phyloP scores from a whole-genome alignment of 2,888 invertebrate species.

The Scaptodrosophila latifasciaeformis region DNA sequence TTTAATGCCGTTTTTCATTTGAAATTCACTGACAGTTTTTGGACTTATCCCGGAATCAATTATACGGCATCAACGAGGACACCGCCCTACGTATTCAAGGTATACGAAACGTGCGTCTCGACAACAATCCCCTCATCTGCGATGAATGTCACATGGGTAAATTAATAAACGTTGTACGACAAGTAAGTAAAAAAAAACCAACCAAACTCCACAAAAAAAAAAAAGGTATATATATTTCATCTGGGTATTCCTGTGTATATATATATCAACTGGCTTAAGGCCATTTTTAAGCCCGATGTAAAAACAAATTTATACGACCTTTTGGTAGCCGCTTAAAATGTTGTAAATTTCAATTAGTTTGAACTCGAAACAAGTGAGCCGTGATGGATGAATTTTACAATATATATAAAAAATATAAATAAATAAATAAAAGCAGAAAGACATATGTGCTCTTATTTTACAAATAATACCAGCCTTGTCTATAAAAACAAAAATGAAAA shows the following conservation, averaged over 20 bases:
- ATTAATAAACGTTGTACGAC: slow-evolving; percentile 74
- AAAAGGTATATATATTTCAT: too few species aligned
- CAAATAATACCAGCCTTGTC: too few species aligned
- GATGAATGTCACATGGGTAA: slow-evolving; percentile 75
- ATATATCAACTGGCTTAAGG: too few species aligned
- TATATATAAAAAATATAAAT: too few species aligned
- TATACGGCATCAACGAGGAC: slow-evolving; percentile 77
- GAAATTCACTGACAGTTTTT: slow-evolving; percentile 76
- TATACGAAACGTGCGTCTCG: slow-evolving; percentile 74
- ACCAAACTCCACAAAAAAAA: slow-evolving; percentile 6
- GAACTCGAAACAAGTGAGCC: too few species aligned
- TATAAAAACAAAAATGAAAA: too few species aligned
- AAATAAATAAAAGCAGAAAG: too few species aligned
- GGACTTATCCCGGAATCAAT: slow-evolving; percentile 84
- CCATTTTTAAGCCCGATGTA: too few species aligned
- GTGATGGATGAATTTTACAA: slow-evolving; percentile 33
- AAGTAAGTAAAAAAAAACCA: slow-evolving; percentile 66
- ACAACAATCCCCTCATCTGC: slow-evolving; percentile 75
- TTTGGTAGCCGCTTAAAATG: too few species aligned
- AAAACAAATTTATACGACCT: too few species aligned
- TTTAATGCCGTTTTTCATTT: slow-evolving; percentile 15
- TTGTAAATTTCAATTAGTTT: slow-evolving; percentile 37
- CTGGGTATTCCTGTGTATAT: too few species aligned
- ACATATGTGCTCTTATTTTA: too few species aligned
- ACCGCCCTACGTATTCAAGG: slow-evolving; percentile 72